Conservation (phyloP, 2,888 invertebrate species). For the Leptarthrus brevirostris region DNA sequence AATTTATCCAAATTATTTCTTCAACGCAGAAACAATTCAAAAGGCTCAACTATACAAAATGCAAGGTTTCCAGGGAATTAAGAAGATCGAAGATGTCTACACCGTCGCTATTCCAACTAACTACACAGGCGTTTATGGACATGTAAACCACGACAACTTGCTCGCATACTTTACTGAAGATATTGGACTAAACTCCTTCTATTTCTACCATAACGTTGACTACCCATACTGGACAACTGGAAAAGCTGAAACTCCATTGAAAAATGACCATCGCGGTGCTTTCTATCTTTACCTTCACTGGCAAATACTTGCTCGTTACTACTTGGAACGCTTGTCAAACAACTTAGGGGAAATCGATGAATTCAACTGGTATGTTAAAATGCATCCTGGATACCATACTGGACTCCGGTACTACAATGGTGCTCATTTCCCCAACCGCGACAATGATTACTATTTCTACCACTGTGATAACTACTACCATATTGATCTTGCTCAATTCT, state of each 20-base stretch:
- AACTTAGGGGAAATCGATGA: conserved; percentile 75
- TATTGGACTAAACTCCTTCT: conserved; percentile 78
- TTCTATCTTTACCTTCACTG: conserved; percentile 69
- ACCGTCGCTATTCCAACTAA: conserved; percentile 75
- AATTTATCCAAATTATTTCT: conserved; percentile 74
- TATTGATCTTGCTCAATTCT: conserved; percentile 67
- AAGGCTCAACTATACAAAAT: conserved; percentile 69
- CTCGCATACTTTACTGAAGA: conserved; percentile 82
- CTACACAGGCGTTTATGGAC: conserved; percentile 73
- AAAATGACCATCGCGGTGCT: conserved; percentile 66
- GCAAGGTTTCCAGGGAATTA: conserved; percentile 70
- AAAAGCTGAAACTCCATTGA: conserved; percentile 60
- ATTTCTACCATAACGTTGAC: conserved; percentile 75
- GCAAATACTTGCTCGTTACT: conserved; percentile 68
- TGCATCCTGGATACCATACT: conserved; percentile 74
- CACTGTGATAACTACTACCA: conserved; percentile 59
- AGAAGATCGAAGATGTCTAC: conserved; percentile 68
- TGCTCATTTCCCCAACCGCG: conserved; percentile 74
- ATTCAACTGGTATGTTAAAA: conserved; percentile 70
- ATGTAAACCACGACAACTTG: conserved; percentile 72
- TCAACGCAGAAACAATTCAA: conserved; percentile 71
- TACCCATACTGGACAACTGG: conserved; percentile 79
- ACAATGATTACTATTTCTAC: conserved; percentile 70
- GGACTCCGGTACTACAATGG: conserved; percentile 75
- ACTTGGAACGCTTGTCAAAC: conserved; percentile 74